Conservation (phyloP, 1,140 invertebrate species). For the Rhyzopertha dominica region DNA sequence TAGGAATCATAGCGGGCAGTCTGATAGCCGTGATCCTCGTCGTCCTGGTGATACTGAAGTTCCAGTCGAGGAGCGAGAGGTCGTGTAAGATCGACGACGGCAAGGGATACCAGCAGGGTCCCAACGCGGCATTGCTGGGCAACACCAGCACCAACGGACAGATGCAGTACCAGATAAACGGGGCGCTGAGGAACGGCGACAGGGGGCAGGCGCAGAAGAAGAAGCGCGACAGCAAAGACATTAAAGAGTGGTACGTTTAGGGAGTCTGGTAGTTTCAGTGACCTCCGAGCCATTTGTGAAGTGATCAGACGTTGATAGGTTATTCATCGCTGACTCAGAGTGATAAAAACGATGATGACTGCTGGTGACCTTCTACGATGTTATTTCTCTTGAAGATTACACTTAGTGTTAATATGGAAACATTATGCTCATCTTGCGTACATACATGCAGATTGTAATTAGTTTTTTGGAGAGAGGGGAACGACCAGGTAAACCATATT, state of each 20-base stretch:
- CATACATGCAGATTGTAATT: no score
- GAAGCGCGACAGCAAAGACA: constrained; percentile 77
- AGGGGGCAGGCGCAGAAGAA: constrained; percentile 55
- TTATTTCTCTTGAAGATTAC: no score
- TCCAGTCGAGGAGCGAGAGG: constrained; percentile 76
- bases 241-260: constrained; percentile 93
- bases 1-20: constrained; percentile 85
- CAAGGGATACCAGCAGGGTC: constrained; percentile 65
- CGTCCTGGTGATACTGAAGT: constrained; percentile 83
- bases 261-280: constrained; percentile 7
- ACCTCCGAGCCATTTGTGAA: constrained; percentile 41
- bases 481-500: no score
- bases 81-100: constrained; percentile 89
- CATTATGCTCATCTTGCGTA: no score
- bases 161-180: constrained; percentile 45
- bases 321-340: no score
- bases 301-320: no score
- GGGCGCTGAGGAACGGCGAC: constrained; percentile 39
- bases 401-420: no score
- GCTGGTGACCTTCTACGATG: no score
- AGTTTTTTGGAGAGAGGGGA: no score
- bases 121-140: constrained; percentile 67
- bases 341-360: no score
- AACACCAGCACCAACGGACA: constrained; percentile 49
- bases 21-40: constrained; percentile 88